These are phyloP conservation scores for Urosaurus nigricauda DNA, from an alignment of 2,797 vertebrate genomes.

Conservation along the genomic window DNA sequence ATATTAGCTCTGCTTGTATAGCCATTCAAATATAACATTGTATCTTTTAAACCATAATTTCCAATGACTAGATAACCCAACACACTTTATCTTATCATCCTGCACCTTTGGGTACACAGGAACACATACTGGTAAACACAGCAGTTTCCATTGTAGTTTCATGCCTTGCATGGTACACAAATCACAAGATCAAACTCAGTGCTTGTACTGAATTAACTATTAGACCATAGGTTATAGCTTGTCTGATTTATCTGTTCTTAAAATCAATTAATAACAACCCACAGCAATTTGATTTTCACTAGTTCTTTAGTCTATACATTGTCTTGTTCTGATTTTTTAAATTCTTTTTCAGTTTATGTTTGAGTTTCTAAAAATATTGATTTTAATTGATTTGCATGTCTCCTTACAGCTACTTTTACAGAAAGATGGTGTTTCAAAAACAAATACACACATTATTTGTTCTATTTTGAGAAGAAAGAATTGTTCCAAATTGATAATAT, in stretches of 20 bases:
- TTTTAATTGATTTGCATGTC: neutral
- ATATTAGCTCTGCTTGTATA: neutral
- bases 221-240: neutral
- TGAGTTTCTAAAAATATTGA: neutral
- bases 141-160: neutral
- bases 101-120: neutral
- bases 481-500: slow-evolving; percentile 14
- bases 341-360: neutral
- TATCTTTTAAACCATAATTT: neutral
- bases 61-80: neutral
- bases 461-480: neutral
- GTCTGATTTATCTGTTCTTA: neutral
- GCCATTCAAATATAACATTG: neutral
- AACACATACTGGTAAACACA: neutral
- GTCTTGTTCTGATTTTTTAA: neutral
- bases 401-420: neutral
- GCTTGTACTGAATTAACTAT: neutral
- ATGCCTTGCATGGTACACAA: neutral
- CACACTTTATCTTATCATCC: too few relatives aligned
- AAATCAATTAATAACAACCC: neutral
- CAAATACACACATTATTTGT: neutral
- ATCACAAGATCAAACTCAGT: neutral
- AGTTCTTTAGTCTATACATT: neutral
- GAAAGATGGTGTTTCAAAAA: neutral
- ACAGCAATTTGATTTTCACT: neutral